Evolutionary conservation across 2,888 invertebrate genomes (phyloP).

Genomic region (Eledona agricola): DNA sequence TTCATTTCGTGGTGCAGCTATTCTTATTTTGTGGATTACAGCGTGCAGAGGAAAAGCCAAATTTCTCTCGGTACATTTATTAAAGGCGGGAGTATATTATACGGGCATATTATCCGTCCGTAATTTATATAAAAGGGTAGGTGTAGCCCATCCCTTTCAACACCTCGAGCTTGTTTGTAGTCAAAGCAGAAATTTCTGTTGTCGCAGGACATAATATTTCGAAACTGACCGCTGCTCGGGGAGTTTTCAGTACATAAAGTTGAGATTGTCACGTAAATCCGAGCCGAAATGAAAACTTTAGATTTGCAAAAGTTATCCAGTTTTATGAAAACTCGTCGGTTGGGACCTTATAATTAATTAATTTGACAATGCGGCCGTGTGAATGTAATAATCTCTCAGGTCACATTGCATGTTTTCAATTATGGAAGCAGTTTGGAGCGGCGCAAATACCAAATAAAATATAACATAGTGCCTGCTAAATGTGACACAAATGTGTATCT

Average conservation of each 20-base stretch:
- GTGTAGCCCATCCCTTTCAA: no score
- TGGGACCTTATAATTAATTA: no score
- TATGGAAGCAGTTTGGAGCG: conserved; percentile 25
- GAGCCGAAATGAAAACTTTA: conserved; percentile 12
- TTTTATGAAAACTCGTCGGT: no score
- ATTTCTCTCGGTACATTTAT: no score
- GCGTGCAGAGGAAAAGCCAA: no score
- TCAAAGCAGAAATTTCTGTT: conserved; percentile 38
- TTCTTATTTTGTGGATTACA: no score
- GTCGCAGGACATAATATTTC: conserved; percentile 45
- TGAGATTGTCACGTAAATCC: conserved; percentile 45
- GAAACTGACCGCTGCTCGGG: conserved; percentile 45
- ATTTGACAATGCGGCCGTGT: conserved; percentile 15
- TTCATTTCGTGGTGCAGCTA: no score
- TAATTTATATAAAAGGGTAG: no score
- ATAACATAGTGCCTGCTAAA: conserved; percentile 42
- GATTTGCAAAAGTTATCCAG: conserved; percentile 2
- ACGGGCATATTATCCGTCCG: no score
- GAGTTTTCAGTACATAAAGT: conserved; percentile 41
- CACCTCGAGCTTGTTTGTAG: conserved; percentile 26
- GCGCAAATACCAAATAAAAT: conserved; percentile 34
- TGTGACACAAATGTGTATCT: conserved; percentile 49
- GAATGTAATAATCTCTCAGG: conserved; percentile 28
- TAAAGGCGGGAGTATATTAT: no score
- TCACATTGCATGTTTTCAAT: conserved; percentile 33